Evolutionary conservation across 2,888 invertebrate species (phyloP).

Genomic region (Ennomos fuscantarius): DNA sequence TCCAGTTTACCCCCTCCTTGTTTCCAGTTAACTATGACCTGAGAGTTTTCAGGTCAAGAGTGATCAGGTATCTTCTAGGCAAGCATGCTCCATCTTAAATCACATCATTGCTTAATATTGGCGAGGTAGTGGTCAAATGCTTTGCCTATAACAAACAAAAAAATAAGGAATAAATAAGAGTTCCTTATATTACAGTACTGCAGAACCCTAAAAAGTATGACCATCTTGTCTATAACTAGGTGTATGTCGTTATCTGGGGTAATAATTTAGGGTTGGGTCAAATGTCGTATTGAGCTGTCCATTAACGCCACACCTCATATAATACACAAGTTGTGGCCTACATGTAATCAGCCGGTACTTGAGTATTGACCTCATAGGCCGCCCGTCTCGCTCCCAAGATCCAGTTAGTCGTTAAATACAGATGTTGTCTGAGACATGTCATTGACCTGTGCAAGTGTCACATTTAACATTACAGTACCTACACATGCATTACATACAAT

Average conservation of each 20-base stretch:
- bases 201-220: no score
- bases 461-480: slow-evolving; percentile 8
- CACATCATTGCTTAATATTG: no score
- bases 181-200: no score
- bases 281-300: slow-evolving; percentile 12
- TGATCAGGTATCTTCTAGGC: no score
- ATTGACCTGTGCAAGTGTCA: slow-evolving; percentile 4
- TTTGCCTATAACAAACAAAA: no score
- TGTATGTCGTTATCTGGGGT: slow-evolving; percentile 1
- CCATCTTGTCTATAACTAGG: no score
- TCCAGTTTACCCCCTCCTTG: no score
- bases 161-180: no score
- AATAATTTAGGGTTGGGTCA: background rate
- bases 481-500: background rate
- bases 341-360: slow-evolving; percentile 12
- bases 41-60: no score
- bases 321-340: background rate
- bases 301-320: slow-evolving; percentile 15
- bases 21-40: no score
- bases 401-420: slow-evolving; percentile 32
- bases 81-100: no score
- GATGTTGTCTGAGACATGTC: slow-evolving; percentile 7
- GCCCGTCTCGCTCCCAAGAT: background rate
- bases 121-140: no score
- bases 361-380: slow-evolving; percentile 4